A percentile compares a stretch with the other conserved stretches of the same genome.
phyloP scores from a whole-genome alignment of 2,113 vertebrate genomes.

The Pluvialis apricaria region DNA sequence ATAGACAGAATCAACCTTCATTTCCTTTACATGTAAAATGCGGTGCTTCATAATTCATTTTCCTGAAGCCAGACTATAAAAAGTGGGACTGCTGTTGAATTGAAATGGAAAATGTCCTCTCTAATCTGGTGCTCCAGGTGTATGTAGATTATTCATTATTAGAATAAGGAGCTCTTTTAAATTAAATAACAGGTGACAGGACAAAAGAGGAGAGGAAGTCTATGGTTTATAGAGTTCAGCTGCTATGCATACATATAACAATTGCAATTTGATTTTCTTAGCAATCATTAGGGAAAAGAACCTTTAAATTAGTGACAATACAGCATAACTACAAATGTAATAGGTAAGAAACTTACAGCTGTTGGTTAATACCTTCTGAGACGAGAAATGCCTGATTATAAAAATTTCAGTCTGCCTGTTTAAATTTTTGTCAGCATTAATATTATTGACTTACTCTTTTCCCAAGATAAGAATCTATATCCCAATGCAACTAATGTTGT shows the following conservation, averaged over 20 bases:
- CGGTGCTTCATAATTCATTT: background rate
- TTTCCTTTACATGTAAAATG: background rate
- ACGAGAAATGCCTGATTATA: background rate
- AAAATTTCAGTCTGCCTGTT: background rate
- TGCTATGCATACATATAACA: background rate
- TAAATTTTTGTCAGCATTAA: background rate
- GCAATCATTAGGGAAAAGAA: background rate
- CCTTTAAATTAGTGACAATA: background rate
- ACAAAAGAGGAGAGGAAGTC: background rate
- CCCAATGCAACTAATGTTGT: background rate
- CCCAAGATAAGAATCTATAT: background rate
- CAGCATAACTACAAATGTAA: background rate
- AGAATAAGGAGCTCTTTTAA: background rate
- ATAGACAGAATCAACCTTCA: background rate
- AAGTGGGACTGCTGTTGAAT: background rate
- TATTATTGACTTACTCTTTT: background rate
- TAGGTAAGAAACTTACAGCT: background rate
- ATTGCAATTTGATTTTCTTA: background rate
- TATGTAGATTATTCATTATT: background rate
- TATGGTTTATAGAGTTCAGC: background rate
- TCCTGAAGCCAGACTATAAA: background rate
- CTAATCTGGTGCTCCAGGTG: background rate
- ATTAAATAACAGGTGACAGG: background rate
- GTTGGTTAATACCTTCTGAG: background rate
- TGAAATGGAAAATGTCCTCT: background rate